These are phyloP conservation scores for Petroica traversi DNA, from an alignment of 2,113 vertebrate genomes.

Conservation along the genomic window DNA sequence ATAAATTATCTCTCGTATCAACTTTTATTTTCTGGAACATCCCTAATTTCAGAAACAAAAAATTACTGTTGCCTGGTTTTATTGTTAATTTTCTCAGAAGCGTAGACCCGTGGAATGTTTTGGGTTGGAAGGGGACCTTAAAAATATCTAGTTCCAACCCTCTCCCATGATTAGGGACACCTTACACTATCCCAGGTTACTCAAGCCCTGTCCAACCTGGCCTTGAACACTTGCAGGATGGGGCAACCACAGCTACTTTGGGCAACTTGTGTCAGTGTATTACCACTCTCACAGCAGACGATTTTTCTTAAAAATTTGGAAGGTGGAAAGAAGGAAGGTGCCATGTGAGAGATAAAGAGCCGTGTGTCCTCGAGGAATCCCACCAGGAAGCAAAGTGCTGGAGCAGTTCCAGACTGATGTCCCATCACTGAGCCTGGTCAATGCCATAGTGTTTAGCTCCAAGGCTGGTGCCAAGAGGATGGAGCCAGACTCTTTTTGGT, in stretches of 20 bases:
- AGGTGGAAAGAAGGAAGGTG: neutral
- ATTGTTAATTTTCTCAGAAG: neutral
- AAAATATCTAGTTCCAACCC: neutral
- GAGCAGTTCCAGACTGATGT: neutral
- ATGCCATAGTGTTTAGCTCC: neutral
- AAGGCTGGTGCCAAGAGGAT: neutral
- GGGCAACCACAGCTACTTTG: neutral
- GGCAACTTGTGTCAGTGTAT: neutral
- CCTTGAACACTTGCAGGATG: neutral
- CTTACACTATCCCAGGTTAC: neutral
- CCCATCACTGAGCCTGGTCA: neutral
- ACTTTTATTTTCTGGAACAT: neutral
- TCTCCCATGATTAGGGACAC: neutral
- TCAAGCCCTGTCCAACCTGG: neutral
- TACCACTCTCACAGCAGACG: fast-evolving
- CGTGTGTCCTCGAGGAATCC: neutral
- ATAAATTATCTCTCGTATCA: neutral
- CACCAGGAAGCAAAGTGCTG: neutral
- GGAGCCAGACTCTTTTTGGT: neutral
- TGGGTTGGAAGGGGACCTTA: neutral
- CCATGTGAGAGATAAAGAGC: neutral
- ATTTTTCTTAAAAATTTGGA: neutral
- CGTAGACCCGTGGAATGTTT: neutral
- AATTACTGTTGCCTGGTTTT: neutral
- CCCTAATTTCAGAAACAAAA: neutral